phyloP scores from a whole-genome alignment of 1,140 invertebrate species.

The Drosophila carrolli region DNA sequence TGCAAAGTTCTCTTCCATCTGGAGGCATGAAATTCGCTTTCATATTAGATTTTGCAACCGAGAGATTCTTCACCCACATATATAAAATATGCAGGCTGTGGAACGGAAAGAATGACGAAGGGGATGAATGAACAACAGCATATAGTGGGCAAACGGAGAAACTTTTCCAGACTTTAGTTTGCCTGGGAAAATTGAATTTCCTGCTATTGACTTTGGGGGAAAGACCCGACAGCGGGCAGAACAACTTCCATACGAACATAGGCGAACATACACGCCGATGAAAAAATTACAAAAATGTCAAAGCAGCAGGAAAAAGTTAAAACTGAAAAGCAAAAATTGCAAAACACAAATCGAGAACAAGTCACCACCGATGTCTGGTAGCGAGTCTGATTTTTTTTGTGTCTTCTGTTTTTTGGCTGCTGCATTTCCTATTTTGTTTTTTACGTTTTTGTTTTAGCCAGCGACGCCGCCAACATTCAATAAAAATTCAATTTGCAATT shows the following conservation, averaged over 20 bases:
- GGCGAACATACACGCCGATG: conserved; percentile 17
- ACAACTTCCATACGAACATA: conserved; percentile 52
- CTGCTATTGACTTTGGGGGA: conserved; percentile 58
- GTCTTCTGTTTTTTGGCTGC: conserved; percentile 10
- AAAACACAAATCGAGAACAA: conserved; percentile 48
- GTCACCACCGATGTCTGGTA: conserved; percentile 27
- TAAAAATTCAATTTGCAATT: conserved; percentile 80
- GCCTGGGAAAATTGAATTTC: conserved; percentile 69
- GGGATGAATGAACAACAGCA: conserved; percentile 14
- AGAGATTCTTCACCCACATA: conserved; percentile 42
- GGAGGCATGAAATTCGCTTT: conserved; percentile 28
- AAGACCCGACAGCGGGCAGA: conserved; percentile 28
- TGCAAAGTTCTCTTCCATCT: conserved; percentile 25
- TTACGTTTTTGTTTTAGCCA: conserved; percentile 41
- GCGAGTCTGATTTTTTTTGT: conserved; percentile 12
- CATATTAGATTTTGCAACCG: conserved; percentile 50
- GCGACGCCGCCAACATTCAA: conserved; percentile 69
- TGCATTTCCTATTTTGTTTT: neutral
- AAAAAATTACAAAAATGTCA: conserved; percentile 57
- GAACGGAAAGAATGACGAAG: conserved; percentile 7
- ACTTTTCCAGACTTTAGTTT: conserved; percentile 63
- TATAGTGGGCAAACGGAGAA: conserved; percentile 17
- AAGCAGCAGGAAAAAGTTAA: conserved; percentile 39
- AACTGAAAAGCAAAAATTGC: conserved; percentile 33
- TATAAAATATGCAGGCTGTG: conserved; percentile 58